Evolutionary conservation across 2,888 invertebrate species (phyloP).

Genomic region (Gisinianus flammeolus): DNA sequence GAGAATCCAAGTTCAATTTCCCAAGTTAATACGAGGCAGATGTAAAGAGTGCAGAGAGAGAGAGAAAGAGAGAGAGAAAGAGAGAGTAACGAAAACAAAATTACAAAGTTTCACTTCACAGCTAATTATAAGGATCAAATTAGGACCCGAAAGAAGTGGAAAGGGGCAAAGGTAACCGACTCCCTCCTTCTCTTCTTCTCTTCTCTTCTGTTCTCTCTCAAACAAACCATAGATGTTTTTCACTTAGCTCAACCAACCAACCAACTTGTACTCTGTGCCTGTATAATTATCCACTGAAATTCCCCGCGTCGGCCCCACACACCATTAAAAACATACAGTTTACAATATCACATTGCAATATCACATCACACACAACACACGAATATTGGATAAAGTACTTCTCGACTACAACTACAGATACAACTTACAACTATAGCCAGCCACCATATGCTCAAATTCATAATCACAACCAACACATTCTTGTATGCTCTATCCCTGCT

Average conservation of each 20-base stretch:
- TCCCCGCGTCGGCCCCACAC: not conserved
- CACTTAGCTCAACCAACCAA: not conserved
- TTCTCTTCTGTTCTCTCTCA: slow-evolving; percentile 9
- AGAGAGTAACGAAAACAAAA: slow-evolving; percentile 10
- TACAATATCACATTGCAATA: not conserved
- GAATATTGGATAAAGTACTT: no score
- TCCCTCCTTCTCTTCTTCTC: slow-evolving; percentile 11
- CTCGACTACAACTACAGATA: no score
- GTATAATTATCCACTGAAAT: not conserved
- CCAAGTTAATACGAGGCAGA: not conserved
- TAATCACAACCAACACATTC: no score
- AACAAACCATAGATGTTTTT: not conserved
- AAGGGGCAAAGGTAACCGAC: slow-evolving; percentile 12
- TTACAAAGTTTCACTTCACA: slow-evolving; percentile 31
- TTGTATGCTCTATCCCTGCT: no score
- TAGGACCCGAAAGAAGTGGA: slow-evolving; percentile 6
- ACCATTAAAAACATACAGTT: not conserved
- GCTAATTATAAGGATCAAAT: slow-evolving; percentile 38
- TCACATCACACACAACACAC: not conserved
- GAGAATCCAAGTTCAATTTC: not conserved
- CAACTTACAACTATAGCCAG: no score
- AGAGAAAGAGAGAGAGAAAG: slow-evolving; percentile 1
- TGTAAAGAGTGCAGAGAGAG: not conserved
- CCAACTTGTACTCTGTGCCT: not conserved
- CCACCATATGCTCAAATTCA: no score